Conservation (phyloP, 2,888 invertebrate species). For the Blastobasis adustella region DNA sequence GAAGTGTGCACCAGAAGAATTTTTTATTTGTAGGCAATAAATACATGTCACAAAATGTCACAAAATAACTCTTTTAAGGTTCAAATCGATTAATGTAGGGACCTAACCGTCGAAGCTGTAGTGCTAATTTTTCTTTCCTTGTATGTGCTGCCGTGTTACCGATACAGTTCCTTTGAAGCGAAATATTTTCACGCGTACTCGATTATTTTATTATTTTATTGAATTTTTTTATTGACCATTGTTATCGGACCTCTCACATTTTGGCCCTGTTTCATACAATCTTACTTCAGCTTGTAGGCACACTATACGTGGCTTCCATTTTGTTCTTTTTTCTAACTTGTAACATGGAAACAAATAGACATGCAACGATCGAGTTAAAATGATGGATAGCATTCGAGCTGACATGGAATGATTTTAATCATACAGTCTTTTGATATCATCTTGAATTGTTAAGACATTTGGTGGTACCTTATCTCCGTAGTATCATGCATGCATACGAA, state of each 20-base stretch:
- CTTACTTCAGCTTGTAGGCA: not conserved
- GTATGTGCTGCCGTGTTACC: not conserved
- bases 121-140: too few species aligned
- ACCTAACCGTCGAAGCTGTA: too few species aligned
- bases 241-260: constrained; percentile 34
- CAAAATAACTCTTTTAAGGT: too few species aligned
- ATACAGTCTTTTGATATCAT: too few species aligned
- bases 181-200: constrained; percentile 18
- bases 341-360: not conserved
- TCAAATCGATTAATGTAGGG: too few species aligned
- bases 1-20: too few species aligned
- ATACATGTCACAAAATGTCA: too few species aligned
- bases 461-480: constrained; percentile 4
- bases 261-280: constrained; percentile 1
- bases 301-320: constrained; percentile 17
- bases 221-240: constrained; percentile 51
- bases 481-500: too few species aligned
- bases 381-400: too few species aligned
- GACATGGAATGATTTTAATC: too few species aligned
- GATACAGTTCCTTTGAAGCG: constrained; percentile 27
- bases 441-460: constrained; percentile 7
- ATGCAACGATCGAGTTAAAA: too few species aligned
- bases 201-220: constrained; percentile 18
- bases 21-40: too few species aligned
- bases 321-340: not conserved